These are phyloP conservation scores for Aviceda subcristata DNA, from an alignment of 2,113 vertebrate species.

Conservation along the genomic window DNA sequence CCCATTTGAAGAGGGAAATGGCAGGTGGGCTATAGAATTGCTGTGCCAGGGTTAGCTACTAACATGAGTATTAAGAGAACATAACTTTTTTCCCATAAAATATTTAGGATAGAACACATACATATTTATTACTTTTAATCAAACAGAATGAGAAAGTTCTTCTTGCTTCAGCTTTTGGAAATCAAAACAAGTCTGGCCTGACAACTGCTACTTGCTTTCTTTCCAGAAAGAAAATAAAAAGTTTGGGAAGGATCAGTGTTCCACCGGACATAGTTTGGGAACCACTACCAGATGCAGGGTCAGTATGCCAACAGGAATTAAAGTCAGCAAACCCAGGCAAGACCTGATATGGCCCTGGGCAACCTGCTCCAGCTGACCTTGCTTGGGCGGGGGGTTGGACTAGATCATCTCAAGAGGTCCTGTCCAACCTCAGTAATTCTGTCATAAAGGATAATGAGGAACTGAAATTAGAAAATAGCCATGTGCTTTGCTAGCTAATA, in stretches of 20 bases:
- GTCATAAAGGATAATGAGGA: neutral
- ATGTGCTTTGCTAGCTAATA: neutral
- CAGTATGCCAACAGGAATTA: neutral
- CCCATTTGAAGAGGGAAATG: neutral
- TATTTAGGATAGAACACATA: neutral
- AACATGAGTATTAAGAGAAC: neutral
- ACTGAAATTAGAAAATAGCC: neutral
- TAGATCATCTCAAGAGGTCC: neutral
- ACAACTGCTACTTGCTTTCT: neutral
- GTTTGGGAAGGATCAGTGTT: neutral
- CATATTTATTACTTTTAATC: constrained; percentile 13
- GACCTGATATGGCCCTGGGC: neutral
- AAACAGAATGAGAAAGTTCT: constrained; percentile 18
- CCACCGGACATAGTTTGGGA: neutral
- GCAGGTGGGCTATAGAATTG: neutral
- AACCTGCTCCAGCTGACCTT: neutral
- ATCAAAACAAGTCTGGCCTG: neutral
- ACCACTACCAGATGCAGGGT: too few species aligned
- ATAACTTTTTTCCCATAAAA: neutral
- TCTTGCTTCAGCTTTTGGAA: neutral
- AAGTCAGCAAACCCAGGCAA: neutral
- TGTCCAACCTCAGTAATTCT: too few species aligned
- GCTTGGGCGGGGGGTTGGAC: too few species aligned
- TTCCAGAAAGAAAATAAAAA: neutral
- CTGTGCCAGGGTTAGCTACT: neutral